A percentile compares a stretch with the other conserved stretches of the same genome.
Conservation (phyloP, 2,113 vertebrate genomes). For the Tragulus kanchil region DNA sequence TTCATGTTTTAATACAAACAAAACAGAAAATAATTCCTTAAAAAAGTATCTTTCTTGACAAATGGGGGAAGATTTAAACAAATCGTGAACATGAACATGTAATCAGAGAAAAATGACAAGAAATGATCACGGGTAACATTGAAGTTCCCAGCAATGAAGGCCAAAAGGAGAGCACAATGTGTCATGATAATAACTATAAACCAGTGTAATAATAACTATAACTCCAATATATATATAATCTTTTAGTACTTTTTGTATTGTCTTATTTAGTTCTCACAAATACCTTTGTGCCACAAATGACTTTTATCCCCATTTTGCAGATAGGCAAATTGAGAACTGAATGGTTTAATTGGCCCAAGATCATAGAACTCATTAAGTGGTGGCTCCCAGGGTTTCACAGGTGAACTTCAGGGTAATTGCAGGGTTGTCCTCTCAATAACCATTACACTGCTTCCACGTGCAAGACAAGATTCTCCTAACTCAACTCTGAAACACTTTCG, state of each 20-base stretch:
- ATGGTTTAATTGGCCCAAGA: not conserved
- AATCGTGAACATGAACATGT: not conserved
- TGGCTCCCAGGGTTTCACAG: not conserved
- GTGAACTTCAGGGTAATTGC: not conserved
- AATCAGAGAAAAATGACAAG: not conserved
- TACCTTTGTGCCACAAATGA: not conserved
- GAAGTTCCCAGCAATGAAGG: not conserved
- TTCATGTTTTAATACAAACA: not conserved
- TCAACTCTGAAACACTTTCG: not conserved
- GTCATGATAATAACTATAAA: not conserved
- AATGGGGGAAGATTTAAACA: not conserved
- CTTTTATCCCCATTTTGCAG: not conserved
- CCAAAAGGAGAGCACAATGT: not conserved
- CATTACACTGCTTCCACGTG: not conserved
- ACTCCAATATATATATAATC: not conserved
- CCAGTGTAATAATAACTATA: not conserved
- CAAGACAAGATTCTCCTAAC: not conserved
- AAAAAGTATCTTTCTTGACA: not conserved
- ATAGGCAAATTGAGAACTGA: not conserved
- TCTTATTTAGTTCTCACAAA: not conserved
- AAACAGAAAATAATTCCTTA: conserved; percentile 6
- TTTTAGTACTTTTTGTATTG: not conserved
- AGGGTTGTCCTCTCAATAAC: not conserved
- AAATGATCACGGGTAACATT: not conserved
- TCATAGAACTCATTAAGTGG: not conserved